Evolutionary conservation across 2,113 vertebrate genomes (phyloP), one percentile per base, ranked within the genome.

Genomic region (Leiothrix lutea): DNA sequence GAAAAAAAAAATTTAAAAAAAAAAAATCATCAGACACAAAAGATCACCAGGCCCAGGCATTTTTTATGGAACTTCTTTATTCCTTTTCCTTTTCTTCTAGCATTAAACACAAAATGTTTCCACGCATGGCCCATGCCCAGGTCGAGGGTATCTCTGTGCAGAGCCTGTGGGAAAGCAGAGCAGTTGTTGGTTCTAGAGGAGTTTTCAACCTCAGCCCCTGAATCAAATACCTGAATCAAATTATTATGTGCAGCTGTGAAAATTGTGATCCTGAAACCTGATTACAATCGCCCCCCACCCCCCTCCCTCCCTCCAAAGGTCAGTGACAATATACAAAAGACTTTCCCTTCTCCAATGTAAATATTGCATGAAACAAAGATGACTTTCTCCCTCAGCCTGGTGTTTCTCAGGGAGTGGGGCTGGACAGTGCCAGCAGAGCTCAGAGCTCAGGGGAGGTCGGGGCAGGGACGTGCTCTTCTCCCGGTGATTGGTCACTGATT

Each of bases 231-330:
- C 97, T 82, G 97, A 87, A 97, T 94, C 82, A 57, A 90, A 96
- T 97, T 95, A 97, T 97, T 79, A 48, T 28, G 60, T 75, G 85
- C 97, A 98, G 97, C 96, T 97, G 98, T 98, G 94, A 97, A 98
- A 98, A 98, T 96, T 28, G 36, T 75, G 96, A 97, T 97, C 79
- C 53, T 96, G 97, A 98, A 98, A 98, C 94, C 92, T 21, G 78
- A 97, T 77, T 97, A 96, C 96, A 42, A 19, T 31, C 11, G 3
- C 20, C 54, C 67, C 44, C 20, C 53, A n/a, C 53, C 29, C 12
- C 36, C 36, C 36, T 38, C 36, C 22, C n/a, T 4, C 65, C 74
- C 47, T 25, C 13, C 20, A 58, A 93, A 96, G 97, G 97, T 97
- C 97, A 95, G 94, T 42, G 92, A 83, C 88, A 81, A 88, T 64